Evolutionary conservation across 2,888 invertebrate genomes (phyloP).

Genomic region (Caenorhabditis macrosperma): DNA sequence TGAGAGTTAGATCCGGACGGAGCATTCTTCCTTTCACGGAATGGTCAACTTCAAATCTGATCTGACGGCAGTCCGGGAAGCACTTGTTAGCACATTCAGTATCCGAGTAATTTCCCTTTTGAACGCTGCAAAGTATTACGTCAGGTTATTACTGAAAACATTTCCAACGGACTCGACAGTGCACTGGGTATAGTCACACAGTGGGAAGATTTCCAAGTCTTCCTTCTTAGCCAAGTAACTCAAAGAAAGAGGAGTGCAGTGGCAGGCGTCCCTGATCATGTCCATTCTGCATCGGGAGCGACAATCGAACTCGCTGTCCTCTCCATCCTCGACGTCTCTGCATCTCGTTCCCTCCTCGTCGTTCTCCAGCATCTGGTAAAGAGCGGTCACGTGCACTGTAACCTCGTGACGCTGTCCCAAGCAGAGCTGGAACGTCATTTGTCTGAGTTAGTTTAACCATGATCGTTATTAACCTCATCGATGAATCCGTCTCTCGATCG

Average conservation of each 20-base stretch:
- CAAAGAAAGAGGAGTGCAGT: slow-evolving; percentile 75
- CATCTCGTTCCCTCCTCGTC: slow-evolving; percentile 78
- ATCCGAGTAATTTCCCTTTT: slow-evolving; percentile 76
- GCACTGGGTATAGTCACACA: slow-evolving; percentile 78
- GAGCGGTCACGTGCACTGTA: slow-evolving; percentile 74
- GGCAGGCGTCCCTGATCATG: slow-evolving; percentile 76
- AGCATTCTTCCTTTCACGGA: slow-evolving; percentile 75
- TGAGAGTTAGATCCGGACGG: slow-evolving; percentile 75
- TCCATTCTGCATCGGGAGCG: slow-evolving; percentile 76
- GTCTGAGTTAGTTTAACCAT: neutral
- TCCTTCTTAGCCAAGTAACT: slow-evolving; percentile 71
- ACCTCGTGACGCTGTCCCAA: slow-evolving; percentile 76
- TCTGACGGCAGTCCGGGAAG: slow-evolving; percentile 75
- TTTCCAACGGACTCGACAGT: slow-evolving; percentile 68
- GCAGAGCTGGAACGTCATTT: slow-evolving; percentile 69
- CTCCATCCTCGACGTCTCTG: slow-evolving; percentile 74
- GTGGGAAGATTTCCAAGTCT: slow-evolving; percentile 71
- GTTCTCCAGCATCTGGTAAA: slow-evolving; percentile 78
- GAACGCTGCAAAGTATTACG: slow-evolving; percentile 66
- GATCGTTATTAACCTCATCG: slow-evolving; percentile 68
- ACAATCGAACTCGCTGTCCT: slow-evolving; percentile 78
- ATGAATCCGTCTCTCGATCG: slow-evolving; percentile 75
- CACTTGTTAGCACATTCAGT: slow-evolving; percentile 74
- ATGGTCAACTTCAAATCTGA: slow-evolving; percentile 75
- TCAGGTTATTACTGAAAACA: neutral